Evolutionary conservation across 2,113 vertebrate genomes (phyloP).

Genomic region (Marmota monax): DNA sequence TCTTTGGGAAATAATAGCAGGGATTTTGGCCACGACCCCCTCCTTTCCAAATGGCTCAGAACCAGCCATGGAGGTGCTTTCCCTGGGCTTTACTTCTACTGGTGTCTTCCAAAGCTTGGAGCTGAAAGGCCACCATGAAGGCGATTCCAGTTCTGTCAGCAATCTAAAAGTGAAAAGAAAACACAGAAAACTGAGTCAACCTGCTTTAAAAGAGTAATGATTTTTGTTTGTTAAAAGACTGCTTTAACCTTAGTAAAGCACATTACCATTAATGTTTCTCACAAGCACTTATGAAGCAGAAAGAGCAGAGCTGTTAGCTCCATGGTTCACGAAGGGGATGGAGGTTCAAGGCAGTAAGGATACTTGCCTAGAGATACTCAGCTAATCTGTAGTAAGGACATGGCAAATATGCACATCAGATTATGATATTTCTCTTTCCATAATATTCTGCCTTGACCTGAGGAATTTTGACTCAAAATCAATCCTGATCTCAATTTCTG

Average conservation of each 20-base stretch:
- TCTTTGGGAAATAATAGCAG: constrained; percentile 90
- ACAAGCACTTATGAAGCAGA: not conserved
- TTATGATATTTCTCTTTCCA: not conserved
- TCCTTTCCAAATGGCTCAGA: constrained; percentile 80
- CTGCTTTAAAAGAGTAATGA: not conserved
- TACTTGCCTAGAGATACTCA: not conserved
- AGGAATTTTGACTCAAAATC: not conserved
- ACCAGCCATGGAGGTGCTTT: not conserved
- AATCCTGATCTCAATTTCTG: not conserved
- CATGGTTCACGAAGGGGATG: not conserved
- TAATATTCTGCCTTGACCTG: not conserved
- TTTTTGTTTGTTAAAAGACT: not conserved
- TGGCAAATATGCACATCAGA: not conserved
- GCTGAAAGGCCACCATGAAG: constrained; percentile 97
- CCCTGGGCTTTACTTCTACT: constrained; percentile 85
- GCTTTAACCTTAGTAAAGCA: not conserved
- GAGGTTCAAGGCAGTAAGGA: not conserved
- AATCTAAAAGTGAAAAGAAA: constrained; percentile 86
- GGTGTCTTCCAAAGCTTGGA: constrained; percentile 91
- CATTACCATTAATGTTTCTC: not conserved
- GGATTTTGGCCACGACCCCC: constrained; percentile 89
- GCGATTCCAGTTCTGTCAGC: constrained; percentile 94
- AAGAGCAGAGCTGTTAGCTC: not conserved
- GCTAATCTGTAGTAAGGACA: not conserved
- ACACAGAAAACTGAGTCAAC: not conserved